Base-by-base conservation (phyloP, 2,888 invertebrate genomes). In the Aphidius colemani region DNA sequence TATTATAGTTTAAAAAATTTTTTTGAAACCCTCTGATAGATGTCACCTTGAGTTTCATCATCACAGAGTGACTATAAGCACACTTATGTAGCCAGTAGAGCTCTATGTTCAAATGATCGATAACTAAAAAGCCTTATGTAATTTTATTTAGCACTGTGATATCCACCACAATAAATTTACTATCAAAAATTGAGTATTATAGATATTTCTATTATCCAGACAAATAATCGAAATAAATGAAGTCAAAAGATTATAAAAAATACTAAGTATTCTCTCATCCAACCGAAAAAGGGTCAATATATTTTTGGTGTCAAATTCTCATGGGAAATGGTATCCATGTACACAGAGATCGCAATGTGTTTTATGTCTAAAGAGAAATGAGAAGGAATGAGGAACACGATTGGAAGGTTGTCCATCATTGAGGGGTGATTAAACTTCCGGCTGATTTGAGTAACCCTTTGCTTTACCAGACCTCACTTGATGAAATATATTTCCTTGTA, bases 371-470 rank as follows among this genome's bases (percentile, higher is more conserved):
- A 30, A 30, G 30, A 30, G 43, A 4, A 11, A 9, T 44, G 49
- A 13, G n/a, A 45, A 49, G 63, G 53, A 60, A 63, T 60, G 46
- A 44, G 44, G 18, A 57, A 46, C 60, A 53, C 58, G 57, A 67
- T 49, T 56, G 55, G 43, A 66, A 53, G 45, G 53, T 56, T 56
- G 49, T 58, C 64, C 62, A 49, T 67, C 64, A 67, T 67, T 65
- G 63, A 58, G 67, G 65, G 65, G 64, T 67, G 62, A 67, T 67
- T 65, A 67, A 67, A 67, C 67, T 67, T 67, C 67, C 67, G 65
- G 65, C 49, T 43, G 48, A 40, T 49, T 53, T 50, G 46, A 45
- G 55, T 49, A 30, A 13, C 13, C 51, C 51, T 44, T 45, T 56
- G 7, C 51, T 13, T 45, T 39, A 6, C 55, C 55, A n/a, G 10